Evolutionary conservation across 1,140 invertebrate genomes (phyloP).

Genomic region (Hyposmocoma kahamanoa): DNA sequence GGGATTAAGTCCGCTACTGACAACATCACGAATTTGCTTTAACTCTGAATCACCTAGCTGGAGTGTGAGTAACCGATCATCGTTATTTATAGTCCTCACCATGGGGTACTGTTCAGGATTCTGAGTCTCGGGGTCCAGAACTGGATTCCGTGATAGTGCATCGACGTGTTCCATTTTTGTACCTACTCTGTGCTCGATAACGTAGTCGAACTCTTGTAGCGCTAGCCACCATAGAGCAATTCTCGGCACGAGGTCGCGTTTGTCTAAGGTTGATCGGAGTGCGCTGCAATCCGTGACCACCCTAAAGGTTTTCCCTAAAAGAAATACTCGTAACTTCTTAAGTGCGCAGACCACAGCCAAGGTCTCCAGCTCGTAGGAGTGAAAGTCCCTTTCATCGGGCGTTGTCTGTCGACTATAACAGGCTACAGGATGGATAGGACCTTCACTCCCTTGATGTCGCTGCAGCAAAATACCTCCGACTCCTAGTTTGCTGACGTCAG

Average conservation of each 20-base stretch:
- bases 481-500: too few relatives aligned
- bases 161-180: conserved; percentile 16
- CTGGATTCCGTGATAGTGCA: conserved; percentile 8
- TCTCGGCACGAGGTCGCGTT: conserved; percentile 20
- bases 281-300: conserved; percentile 47
- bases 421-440: too few relatives aligned
- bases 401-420: too few relatives aligned
- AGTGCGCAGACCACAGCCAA: conserved; percentile 27
- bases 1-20: conserved; percentile 5
- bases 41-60: conserved; percentile 8
- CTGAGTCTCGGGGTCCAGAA: background rate
- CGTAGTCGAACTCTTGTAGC: conserved; percentile 32
- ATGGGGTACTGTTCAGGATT: background rate
- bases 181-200: conserved; percentile 23
- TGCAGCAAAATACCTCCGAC: too few relatives aligned
- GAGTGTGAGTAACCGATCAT: conserved; percentile 9
- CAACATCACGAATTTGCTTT: background rate
- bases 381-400: too few relatives aligned
- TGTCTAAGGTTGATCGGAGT: conserved; percentile 26
- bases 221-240: conserved; percentile 25
- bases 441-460: too few relatives aligned
- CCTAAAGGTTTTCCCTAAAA: conserved; percentile 42
- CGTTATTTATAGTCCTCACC: conserved; percentile 3
- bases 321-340: conserved; percentile 31
- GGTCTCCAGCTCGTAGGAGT: conserved; percentile 35